Conservation (phyloP, 2,888 invertebrate genomes). For the Athalia rosae region DNA sequence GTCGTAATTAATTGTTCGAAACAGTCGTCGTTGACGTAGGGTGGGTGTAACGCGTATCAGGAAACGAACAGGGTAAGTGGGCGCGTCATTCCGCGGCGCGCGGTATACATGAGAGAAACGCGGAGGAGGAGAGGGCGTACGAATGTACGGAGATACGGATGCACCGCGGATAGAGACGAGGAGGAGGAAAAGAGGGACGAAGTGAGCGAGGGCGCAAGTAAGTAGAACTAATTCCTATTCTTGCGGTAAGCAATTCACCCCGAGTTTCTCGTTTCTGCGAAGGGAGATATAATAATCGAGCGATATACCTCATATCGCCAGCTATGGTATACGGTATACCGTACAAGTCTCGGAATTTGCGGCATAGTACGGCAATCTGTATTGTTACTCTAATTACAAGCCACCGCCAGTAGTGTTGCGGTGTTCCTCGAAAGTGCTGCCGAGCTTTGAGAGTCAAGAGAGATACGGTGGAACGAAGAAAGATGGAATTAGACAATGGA, state of each 20-base stretch:
- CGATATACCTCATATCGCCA: background rate
- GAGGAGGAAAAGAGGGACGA: conserved; percentile 6
- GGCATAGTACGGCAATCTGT: conserved; percentile 34
- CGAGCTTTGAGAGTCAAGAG: background rate
- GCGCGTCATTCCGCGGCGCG: background rate
- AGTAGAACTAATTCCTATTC: conserved; percentile 19
- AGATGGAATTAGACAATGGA: background rate
- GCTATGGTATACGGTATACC: too few relatives aligned
- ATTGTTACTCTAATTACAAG: conserved; percentile 64
- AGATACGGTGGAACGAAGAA: background rate
- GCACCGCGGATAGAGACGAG: background rate
- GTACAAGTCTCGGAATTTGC: conserved; percentile 20
- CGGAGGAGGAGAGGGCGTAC: background rate
- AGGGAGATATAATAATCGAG: conserved; percentile 26
- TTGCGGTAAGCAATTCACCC: conserved; percentile 3
- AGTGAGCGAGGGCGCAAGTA: background rate
- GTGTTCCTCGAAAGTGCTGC: conserved; percentile 8
- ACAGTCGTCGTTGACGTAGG: conserved; percentile 25
- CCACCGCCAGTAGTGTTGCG: conserved; percentile 50
- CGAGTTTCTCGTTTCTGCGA: background rate
- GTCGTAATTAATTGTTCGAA: conserved; percentile 26
- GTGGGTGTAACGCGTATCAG: too few relatives aligned
- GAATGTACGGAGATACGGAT: background rate
- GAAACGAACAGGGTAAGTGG: too few relatives aligned
- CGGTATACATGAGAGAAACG: background rate